Base-by-base conservation (phyloP, 2,888 invertebrate species). In the Dryococelus australis region DNA sequence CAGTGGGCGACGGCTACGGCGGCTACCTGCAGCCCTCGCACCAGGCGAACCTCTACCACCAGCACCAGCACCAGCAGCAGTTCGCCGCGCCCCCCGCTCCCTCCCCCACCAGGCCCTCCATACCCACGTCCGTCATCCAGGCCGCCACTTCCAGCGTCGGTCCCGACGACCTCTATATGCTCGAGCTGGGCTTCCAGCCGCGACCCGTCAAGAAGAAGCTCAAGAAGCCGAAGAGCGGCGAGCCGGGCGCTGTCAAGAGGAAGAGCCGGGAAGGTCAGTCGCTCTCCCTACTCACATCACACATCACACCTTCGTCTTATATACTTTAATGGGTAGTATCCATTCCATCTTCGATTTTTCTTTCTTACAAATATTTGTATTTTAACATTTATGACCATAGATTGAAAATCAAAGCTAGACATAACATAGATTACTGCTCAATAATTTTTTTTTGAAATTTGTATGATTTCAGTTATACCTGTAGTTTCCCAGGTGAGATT, bases 131-230 rank as follows among this genome's bases (percentile, higher is more conserved):
- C 88, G 95, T 95, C 87, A 95, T 95, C 88, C 97, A 97, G 92
- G 96, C 97, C 91, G 95, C 95, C 89, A 96, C 97, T 91, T 96
- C 96, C 92, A 96, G 97, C 91, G 96, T 97, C 89, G 97, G 97
- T 93, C 65, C 65, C 65, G 97, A 98, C 93, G 97, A 97, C 93
- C 95, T 97, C 91, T 97, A 97, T 94, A 94, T 96, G 93, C 93
- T 96, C 89, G 96, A 96, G 91, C 93, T 96, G 88, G 96, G 96
- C 89, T 96, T 96, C 92, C 95, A 95, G 89, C 96, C 96, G 90
- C 93, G 95, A 89, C 96, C 96, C 93, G 95, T 96, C 92, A 97
- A 97, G 94, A 97, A 96, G 93, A 96, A 96, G 91, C 95, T 97
- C 91, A 97, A 97, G 93, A 96, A 97, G 93, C 95, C 96, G 90